Evolutionary conservation across 2,888 invertebrate genomes (phyloP).

Genomic region (Erebia ligea): DNA sequence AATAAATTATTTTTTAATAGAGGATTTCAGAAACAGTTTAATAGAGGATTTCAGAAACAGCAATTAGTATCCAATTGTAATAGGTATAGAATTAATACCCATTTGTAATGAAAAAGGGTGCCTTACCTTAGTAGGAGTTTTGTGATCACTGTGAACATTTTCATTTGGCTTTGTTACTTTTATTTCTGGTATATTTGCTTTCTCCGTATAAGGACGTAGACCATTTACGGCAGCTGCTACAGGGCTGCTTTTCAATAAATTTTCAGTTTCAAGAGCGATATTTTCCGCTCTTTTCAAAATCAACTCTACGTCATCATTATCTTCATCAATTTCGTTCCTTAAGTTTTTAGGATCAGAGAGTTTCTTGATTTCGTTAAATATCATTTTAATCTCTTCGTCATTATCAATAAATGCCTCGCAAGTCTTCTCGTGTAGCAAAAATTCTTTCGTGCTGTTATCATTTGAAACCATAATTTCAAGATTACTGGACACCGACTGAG

Average conservation of each 20-base stretch:
- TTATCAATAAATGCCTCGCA: constrained; percentile 72
- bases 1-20: too few species aligned
- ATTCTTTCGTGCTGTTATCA: constrained; percentile 75
- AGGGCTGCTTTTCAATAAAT: constrained; percentile 66
- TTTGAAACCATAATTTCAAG: constrained; percentile 58
- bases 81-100: too few species aligned
- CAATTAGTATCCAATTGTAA: too few species aligned
- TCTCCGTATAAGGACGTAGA: constrained; percentile 43
- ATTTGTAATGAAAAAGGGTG: too few species aligned
- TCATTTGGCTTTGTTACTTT: constrained; percentile 68
- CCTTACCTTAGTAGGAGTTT: constrained; percentile 50
- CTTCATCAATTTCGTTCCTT: constrained; percentile 58
- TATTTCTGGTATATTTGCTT: constrained; percentile 63
- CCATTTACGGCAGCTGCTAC: constrained; percentile 46
- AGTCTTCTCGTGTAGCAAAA: constrained; percentile 68
- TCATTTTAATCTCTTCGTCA: constrained; percentile 86
- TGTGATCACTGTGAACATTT: constrained; percentile 47
- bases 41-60: too few species aligned
- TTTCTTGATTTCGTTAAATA: constrained; percentile 87
- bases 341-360: constrained; percentile 63
- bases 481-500: constrained; percentile 47
- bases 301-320: constrained; percentile 71
- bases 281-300: constrained; percentile 75
- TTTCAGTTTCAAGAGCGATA: constrained; percentile 68
- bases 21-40: too few species aligned